Conservation (phyloP, 2,888 invertebrate genomes). For the Plagiodera versicolora region DNA sequence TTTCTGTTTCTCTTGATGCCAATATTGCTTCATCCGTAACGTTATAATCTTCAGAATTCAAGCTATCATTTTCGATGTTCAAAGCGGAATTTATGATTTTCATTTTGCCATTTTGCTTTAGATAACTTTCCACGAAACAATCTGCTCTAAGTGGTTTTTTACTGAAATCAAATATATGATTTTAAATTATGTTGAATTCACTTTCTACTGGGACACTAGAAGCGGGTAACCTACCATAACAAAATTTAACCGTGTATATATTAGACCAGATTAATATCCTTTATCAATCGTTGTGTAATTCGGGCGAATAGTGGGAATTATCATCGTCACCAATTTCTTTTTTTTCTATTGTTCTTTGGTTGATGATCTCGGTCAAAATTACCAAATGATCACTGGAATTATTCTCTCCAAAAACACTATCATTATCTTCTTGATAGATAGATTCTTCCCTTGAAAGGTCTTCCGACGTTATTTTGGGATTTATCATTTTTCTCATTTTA, state of each 20-base stretch:
- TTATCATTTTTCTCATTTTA: conserved; percentile 1
- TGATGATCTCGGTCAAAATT: not conserved
- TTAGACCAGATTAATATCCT: conserved; percentile 3
- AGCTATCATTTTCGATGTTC: not conserved
- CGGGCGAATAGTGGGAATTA: conserved; percentile 7
- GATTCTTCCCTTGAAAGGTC: not conserved
- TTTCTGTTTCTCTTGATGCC: not conserved
- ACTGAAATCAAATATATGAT: not conserved
- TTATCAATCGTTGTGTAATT: not conserved
- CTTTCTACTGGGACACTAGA: not conserved
- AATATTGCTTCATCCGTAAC: not conserved
- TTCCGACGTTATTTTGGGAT: not conserved
- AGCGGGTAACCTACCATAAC: not conserved
- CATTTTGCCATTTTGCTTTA: not conserved
- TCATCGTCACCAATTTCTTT: conserved; percentile 5
- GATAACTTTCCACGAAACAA: not conserved
- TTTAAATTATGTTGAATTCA: conserved; percentile 7
- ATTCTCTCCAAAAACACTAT: not conserved
- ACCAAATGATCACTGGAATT: not conserved
- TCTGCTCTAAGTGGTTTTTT: not conserved
- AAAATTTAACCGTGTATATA: not conserved
- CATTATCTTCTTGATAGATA: not conserved
- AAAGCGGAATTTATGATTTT: not conserved
- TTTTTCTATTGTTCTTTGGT: not conserved
- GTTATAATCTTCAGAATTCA: not conserved